phyloP scores from a whole-genome alignment of 1,140 invertebrate genomes.

The Ridgeia piscesae region DNA sequence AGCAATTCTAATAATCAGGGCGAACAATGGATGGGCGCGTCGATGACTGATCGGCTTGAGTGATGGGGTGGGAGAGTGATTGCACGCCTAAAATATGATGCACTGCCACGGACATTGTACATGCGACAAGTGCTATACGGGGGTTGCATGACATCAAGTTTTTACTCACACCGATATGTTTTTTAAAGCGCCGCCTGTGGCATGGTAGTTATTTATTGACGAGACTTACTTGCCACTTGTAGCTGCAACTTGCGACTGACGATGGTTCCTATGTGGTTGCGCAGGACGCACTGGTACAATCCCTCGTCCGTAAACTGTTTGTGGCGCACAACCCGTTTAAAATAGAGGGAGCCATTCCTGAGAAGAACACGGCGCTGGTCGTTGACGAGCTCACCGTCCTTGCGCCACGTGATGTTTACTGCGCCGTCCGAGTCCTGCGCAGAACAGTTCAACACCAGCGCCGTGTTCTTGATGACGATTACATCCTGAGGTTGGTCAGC shows the following conservation, averaged over 20 bases:
- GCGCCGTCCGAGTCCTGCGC: background rate
- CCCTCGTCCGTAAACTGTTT: background rate
- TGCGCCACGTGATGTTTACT: background rate
- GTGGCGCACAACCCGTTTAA: background rate
- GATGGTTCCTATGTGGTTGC: background rate
- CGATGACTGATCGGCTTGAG: no score
- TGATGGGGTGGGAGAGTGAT: background rate
- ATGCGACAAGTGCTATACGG: background rate
- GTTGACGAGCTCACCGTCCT: background rate
- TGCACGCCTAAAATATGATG: no score
- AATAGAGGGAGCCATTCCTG: background rate
- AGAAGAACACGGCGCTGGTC: background rate
- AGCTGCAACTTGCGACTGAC: background rate
- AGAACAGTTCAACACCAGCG: background rate
- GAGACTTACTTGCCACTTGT: constrained; percentile 3
- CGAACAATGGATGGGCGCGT: no score
- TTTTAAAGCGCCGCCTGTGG: background rate
- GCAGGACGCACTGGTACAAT: background rate
- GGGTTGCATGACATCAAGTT: background rate
- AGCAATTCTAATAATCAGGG: no score
- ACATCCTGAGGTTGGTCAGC: background rate
- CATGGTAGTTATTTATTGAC: background rate
- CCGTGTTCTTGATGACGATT: background rate
- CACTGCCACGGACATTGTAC: background rate
- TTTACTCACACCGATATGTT: background rate